phyloP scores from a whole-genome alignment of 2,113 vertebrate genomes.

The Ancistrus triradiatus region DNA sequence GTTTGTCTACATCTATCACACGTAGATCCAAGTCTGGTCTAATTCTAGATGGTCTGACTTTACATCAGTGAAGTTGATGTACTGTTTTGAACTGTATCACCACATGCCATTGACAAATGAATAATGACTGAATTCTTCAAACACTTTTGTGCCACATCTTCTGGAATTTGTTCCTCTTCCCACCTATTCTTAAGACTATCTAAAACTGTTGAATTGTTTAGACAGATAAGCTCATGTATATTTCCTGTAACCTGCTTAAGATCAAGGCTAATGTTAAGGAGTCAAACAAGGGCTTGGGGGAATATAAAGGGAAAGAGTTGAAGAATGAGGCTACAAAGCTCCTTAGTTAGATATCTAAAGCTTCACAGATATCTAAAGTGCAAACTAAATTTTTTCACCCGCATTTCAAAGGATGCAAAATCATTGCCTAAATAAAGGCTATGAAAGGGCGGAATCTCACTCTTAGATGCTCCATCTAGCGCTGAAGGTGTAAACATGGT shows the following conservation, averaged over 20 bases:
- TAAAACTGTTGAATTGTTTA: conserved; percentile 13
- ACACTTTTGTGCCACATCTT: conserved; percentile 4
- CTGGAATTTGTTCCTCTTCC: conserved; percentile 13
- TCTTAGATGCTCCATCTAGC: too few species aligned
- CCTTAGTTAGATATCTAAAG: too few species aligned
- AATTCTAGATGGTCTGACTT: conserved; percentile 17
- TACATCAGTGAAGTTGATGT: conserved; percentile 16
- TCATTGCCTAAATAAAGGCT: too few species aligned
- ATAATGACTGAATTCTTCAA: too few species aligned
- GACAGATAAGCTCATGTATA: conserved; percentile 20
- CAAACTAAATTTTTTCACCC: not conserved
- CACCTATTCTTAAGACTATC: conserved; percentile 6
- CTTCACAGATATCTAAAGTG: too few species aligned
- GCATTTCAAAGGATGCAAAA: not conserved
- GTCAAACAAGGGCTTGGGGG: conserved; percentile 1
- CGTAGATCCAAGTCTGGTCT: conserved; percentile 8
- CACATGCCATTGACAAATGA: not conserved
- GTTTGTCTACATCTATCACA: conserved; percentile 15
- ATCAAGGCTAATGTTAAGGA: not conserved
- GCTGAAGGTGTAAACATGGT: too few species aligned
- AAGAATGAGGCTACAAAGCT: conserved; percentile 8
- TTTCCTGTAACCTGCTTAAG: conserved; percentile 10
- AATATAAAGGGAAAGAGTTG: not conserved
- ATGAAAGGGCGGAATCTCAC: too few species aligned
- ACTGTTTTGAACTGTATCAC: conserved; percentile 17